Conservation (phyloP, 2,113 vertebrate genomes). For the Ginglymostoma cirratum region DNA sequence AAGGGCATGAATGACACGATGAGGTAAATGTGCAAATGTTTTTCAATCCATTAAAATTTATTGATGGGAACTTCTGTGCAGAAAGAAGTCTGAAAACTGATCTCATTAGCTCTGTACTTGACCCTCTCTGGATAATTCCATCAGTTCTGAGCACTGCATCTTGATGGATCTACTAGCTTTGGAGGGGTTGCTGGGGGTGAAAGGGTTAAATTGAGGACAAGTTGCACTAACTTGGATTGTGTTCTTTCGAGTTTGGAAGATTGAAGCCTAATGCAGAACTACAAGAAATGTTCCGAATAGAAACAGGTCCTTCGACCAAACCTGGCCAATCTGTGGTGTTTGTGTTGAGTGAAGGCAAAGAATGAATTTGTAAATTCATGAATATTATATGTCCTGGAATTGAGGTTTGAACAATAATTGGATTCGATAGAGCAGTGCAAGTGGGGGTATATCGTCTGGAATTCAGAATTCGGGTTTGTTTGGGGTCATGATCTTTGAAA, state of each 20-base stretch:
- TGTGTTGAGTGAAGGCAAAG: background rate
- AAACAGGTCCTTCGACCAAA: background rate
- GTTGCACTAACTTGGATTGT: background rate
- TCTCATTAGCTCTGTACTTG: background rate
- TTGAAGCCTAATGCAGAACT: background rate
- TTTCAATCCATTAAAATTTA: background rate
- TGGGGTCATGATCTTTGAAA: background rate
- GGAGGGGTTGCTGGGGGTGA: background rate
- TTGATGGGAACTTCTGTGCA: background rate
- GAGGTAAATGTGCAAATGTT: conserved; percentile 62
- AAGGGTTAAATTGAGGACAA: background rate
- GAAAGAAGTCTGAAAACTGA: background rate
- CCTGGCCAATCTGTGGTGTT: background rate
- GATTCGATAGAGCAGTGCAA: background rate
- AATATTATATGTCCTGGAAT: background rate
- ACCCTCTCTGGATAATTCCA: background rate
- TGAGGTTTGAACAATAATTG: background rate
- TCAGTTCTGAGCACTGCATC: background rate
- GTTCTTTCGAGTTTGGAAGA: background rate
- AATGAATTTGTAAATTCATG: too few relatives aligned
- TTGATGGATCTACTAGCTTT: background rate
- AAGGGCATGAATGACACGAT: conserved; percentile 89
- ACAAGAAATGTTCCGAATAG: background rate
- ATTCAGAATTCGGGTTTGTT: background rate
- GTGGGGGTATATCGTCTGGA: background rate